Evolutionary conservation across 2,797 vertebrate genomes (phyloP), one percentile per base, ranked within the genome.

Genomic region (Florisuga fusca): DNA sequence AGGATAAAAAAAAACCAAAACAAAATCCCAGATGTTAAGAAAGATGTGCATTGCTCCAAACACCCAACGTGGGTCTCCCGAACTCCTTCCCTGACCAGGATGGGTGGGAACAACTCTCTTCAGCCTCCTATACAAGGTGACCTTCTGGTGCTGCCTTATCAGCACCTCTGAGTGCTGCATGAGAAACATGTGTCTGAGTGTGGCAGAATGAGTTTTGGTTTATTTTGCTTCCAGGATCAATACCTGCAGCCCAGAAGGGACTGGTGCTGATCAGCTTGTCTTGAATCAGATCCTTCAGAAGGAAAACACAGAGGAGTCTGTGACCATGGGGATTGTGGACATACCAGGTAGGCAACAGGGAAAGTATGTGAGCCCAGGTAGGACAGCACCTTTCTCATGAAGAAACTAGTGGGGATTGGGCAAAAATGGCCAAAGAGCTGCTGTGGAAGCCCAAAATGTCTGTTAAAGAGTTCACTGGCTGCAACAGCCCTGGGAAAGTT

Each of bases 1-100:
- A 54, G 17, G 5, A 17, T 41, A 25, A 22, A 43, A 69, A 41
- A 41, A 41, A 41, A n/a, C n/a, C n/a, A 41, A 11, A 36, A 36
- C 36, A 8, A 76, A 12, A n/a, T n/a, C n/a, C n/a, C n/a, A 31
- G n/a, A 59, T 0, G 2, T 0, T 3, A 29, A 27, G 31, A 33
- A 64, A 21, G 10, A 27, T 20, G 12, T n/a, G 38, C 21, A 3
- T 43, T 18, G 26, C 48, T 54, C 25, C 41, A 50, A 59, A 61
- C 34, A 27, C 15, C 14, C 61, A n/a, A 23, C 7, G 5, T 19
- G 20, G 33, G 31, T 63, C 63, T 78, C 43, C 27, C 0, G 3
- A 27, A 43, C 17, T 66, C 57, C 27, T 64, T 59, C 51, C 31
- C 33, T 25, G 19, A 26, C 45, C 0, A 2, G 43, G 29, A 33